phyloP scores from a whole-genome alignment of 2,113 vertebrate genomes.

The Sterna hirundo region DNA sequence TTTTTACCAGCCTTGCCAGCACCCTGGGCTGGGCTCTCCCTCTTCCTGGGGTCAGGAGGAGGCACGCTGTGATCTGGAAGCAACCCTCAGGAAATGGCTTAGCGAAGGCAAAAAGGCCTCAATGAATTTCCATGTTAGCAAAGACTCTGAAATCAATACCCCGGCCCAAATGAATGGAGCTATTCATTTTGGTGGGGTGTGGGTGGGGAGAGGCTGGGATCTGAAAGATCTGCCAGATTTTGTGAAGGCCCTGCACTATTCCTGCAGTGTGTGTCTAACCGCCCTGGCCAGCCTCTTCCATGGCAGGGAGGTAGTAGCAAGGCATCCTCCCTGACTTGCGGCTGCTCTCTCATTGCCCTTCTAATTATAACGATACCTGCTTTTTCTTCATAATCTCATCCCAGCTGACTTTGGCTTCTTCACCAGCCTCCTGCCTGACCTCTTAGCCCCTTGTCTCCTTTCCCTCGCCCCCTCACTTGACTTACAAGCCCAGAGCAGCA shows the following conservation, averaged over 20 bases:
- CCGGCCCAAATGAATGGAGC: conserved; percentile 59
- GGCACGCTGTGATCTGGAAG: conserved; percentile 46
- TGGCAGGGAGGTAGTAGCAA: not conserved
- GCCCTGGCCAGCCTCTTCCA: not conserved
- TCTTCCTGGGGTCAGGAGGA: conserved; percentile 56
- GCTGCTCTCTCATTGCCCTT: not conserved
- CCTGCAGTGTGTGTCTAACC: not conserved
- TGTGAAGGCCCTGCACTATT: not conserved
- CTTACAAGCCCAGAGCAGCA: not conserved
- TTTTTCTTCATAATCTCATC: not conserved
- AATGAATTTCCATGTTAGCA: conserved; percentile 65
- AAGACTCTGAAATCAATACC: conserved; percentile 66
- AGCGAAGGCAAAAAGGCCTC: conserved; percentile 44
- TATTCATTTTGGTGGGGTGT: conserved; percentile 62
- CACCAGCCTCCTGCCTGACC: not conserved
- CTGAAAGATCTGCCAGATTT: conserved; percentile 21
- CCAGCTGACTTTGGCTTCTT: not conserved
- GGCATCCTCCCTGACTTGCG: not conserved
- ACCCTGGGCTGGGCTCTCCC: conserved; percentile 7
- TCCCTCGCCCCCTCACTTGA: not conserved
- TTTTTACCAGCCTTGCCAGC: conserved; percentile 12
- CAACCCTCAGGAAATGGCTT: conserved; percentile 64
- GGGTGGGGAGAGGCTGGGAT: not conserved
- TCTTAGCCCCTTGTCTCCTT: not conserved
- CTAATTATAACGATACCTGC: not conserved